phyloP scores from a whole-genome alignment of 2,797 vertebrate species.

The Perodicticus potto region DNA sequence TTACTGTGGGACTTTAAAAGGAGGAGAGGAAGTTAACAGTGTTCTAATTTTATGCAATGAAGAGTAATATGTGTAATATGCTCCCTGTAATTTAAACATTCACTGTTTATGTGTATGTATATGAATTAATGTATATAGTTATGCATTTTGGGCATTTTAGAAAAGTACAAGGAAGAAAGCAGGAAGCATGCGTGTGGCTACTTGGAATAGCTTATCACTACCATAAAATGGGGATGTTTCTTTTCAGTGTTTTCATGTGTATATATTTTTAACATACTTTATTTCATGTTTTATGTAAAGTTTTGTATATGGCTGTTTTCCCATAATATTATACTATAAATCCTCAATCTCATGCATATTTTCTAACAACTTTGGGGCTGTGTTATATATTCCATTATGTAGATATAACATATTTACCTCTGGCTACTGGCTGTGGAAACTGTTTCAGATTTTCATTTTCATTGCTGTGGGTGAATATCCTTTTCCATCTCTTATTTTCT shows the following conservation, averaged over 20 bases:
- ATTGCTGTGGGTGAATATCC: neutral
- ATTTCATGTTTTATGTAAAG: neutral
- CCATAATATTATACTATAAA: neutral
- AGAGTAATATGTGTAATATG: neutral
- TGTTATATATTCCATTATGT: neutral
- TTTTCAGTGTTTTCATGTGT: neutral
- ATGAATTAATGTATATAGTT: neutral
- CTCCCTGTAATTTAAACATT: neutral
- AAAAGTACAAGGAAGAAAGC: neutral
- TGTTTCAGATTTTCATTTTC: neutral
- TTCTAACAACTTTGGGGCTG: neutral
- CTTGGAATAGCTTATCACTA: fast-evolving
- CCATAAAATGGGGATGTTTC: neutral
- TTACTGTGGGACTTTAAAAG: neutral
- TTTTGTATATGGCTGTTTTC: neutral
- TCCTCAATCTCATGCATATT: neutral
- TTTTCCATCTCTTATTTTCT: neutral
- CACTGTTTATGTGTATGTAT: neutral
- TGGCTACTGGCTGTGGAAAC: neutral
- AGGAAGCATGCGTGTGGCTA: fast-evolving
- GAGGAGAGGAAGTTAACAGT: no score
- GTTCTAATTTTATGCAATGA: no score
- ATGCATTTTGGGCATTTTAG: neutral
- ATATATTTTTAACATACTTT: neutral
- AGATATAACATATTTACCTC: neutral